Evolutionary conservation across 2,888 invertebrate species (phyloP).

Genomic region (Folsomia candida): DNA sequence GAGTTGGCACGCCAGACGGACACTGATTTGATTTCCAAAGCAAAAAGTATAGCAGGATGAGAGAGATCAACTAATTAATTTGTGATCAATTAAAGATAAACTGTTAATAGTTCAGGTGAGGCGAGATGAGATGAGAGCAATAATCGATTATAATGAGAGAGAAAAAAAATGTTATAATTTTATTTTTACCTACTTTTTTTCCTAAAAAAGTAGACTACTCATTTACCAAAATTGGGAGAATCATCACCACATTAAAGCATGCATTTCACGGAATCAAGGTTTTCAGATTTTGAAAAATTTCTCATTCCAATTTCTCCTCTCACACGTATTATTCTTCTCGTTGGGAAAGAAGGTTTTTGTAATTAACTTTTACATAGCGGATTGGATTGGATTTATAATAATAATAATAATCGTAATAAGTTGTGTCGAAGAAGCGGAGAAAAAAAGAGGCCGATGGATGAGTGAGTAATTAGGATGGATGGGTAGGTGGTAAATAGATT

Average conservation of each 20-base stretch:
- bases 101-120: neutral
- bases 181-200: too few species aligned
- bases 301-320: too few species aligned
- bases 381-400: neutral
- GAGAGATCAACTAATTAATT: neutral
- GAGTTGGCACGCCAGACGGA: neutral
- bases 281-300: neutral
- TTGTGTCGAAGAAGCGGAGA: too few species aligned
- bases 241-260: too few species aligned
- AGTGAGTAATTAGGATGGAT: neutral
- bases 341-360: neutral
- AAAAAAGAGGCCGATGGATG: too few species aligned
- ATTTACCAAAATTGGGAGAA: too few species aligned
- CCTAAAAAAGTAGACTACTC: too few species aligned
- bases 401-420: too few species aligned
- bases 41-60: too few species aligned
- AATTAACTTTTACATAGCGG: neutral
- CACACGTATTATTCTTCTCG: too few species aligned
- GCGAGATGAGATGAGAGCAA: neutral
- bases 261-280: neutral
- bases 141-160: constrained; percentile 8
- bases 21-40: too few species aligned
- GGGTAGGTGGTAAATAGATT: constrained; percentile 16
- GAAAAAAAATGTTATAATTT: too few species aligned
- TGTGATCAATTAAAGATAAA: constrained; percentile 2